Evolutionary conservation across 1,140 invertebrate genomes (phyloP).

Genomic region (Rhopalosiphum maidis): DNA sequence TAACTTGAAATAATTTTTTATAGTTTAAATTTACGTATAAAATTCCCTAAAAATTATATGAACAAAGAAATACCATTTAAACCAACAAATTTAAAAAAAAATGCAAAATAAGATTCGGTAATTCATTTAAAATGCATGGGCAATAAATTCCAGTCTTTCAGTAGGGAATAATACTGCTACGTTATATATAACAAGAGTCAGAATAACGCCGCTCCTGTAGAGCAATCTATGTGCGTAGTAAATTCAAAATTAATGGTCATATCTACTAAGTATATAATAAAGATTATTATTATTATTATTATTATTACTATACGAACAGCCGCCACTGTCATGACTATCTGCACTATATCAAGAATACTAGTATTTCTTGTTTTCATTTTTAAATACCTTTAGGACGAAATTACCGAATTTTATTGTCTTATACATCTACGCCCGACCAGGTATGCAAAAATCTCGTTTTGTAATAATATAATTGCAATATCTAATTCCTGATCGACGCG

Average conservation of each 20-base stretch:
- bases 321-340: background rate
- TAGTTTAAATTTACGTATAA: too few relatives aligned
- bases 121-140: too few relatives aligned
- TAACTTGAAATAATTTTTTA: background rate
- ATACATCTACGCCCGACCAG: background rate
- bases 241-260: background rate
- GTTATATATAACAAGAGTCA: too few relatives aligned
- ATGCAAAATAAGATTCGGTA: too few relatives aligned
- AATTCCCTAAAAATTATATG: background rate
- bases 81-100: background rate
- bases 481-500: background rate
- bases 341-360: background rate
- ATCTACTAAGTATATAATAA: background rate
- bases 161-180: too few relatives aligned
- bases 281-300: background rate
- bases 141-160: too few relatives aligned
- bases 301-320: background rate
- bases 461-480: background rate
- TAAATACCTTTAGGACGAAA: background rate
- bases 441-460: background rate
- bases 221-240: background rate
- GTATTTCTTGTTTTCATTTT: background rate
- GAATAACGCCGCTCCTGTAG: too few relatives aligned
- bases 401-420: background rate
- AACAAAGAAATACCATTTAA: background rate